Evolutionary conservation across 1,140 invertebrate genomes (phyloP), one percentile per base, ranked within the genome.

Genomic region (Archivesica marissinica): DNA sequence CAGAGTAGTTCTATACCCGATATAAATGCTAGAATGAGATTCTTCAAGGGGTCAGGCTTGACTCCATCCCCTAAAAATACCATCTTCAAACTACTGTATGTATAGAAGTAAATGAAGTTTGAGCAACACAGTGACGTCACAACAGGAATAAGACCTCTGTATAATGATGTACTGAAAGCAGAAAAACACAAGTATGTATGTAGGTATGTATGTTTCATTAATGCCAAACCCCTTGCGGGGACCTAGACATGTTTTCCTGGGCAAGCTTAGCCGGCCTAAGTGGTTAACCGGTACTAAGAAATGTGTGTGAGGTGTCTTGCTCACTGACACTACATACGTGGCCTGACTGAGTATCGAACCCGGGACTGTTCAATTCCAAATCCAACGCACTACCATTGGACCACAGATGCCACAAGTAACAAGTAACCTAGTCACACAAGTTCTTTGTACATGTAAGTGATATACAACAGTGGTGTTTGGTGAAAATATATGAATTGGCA

Each of bases 41-140:
- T 97, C 89, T 95, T 95, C 0, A 96, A 82, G 7, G 97, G 96
- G 56, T 95, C 96, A 86, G 95, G 93, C 74, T 95, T 93, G 70
- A 11, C 93, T 88, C 38, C 89, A 83, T 86, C 87, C 1, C 70
- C 87, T 80, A 94, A 91, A 3, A 92, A 80, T n/a, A 96, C 84
- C 59, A 95, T 94, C 92, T 97, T 96, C 9, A 98, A 93, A 3
- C 96, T 96, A 94, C 98, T 97, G 92, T 98, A 98, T 86, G 97
- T 96, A 92, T 98, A 98, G 91, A 98, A 98, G 93, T 98, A 98
- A 20, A 98, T 96, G 94, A 98, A 98, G 94, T 98, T 98, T 64
- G 97, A 98, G 66, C 96, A 96, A 90, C 97, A 98, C 0, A 98
- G 92, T 85, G 96, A 97, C 88, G 97, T 95, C 6, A 98, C 94